Conservation (phyloP, 2,888 invertebrate genomes). For the Calameuta pallipes region DNA sequence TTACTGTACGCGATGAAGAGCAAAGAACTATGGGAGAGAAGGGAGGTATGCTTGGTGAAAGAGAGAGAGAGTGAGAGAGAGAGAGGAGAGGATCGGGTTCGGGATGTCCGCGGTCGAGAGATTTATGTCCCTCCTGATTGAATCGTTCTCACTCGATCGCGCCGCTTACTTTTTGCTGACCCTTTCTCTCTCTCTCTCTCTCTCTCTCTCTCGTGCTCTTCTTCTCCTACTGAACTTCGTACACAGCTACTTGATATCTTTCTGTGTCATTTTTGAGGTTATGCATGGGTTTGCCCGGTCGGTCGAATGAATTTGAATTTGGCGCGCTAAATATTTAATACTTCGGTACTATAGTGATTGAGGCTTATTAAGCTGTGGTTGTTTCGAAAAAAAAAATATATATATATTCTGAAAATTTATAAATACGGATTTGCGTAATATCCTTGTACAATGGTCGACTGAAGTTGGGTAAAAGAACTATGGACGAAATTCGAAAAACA, state of each 20-base stretch:
- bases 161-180: conserved; percentile 61
- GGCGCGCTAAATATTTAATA: not conserved
- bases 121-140: conserved; percentile 67
- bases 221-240: not conserved
- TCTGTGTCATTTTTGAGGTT: not conserved
- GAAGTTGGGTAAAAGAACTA: not conserved
- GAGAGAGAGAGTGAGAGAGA: conserved; percentile 7
- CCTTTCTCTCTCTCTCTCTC: conserved; percentile 17
- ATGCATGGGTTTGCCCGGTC: not conserved
- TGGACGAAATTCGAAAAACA: conserved; percentile 20
- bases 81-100: conserved; percentile 27
- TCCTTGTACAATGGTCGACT: not conserved
- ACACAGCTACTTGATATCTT: not conserved
- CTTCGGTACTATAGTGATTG: not conserved
- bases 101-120: conserved; percentile 64
- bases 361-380: not conserved
- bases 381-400: not conserved
- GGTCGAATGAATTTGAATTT: too few relatives aligned
- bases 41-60: conserved; percentile 16
- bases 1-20: conserved; percentile 26
- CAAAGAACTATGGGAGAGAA: conserved; percentile 42
- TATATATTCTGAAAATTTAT: not conserved
- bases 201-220: conserved; percentile 11
- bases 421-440: not conserved
- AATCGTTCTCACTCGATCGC: conserved; percentile 67